phyloP scores from a whole-genome alignment of 2,888 invertebrate species.

The Rhagium mordax region DNA sequence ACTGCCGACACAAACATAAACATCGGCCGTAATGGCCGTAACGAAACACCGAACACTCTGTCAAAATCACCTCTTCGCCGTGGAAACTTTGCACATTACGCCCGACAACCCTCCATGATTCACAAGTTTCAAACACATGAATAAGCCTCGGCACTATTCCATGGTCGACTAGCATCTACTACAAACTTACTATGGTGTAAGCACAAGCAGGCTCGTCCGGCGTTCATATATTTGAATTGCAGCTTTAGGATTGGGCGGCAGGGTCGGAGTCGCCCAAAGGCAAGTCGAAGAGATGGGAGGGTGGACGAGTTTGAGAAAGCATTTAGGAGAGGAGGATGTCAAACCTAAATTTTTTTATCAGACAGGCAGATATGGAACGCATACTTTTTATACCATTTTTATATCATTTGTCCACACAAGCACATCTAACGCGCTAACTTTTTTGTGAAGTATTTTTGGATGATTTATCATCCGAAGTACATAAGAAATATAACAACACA shows the following conservation, averaged over 20 bases:
- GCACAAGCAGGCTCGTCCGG: constrained; percentile 31
- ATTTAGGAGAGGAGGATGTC: too few relatives aligned
- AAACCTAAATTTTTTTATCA: too few relatives aligned
- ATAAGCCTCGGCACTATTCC: constrained; percentile 5
- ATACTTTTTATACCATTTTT: too few relatives aligned
- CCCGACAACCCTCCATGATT: background rate
- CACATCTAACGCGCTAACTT: too few relatives aligned
- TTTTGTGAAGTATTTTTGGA: too few relatives aligned
- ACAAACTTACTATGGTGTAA: constrained; percentile 20
- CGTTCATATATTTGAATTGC: constrained; percentile 53
- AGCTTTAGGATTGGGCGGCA: constrained; percentile 40
- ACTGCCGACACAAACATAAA: constrained; percentile 1
- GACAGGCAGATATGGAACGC: too few relatives aligned
- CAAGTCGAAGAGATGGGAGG: background rate
- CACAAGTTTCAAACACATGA: background rate
- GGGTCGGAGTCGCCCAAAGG: constrained; percentile 27
- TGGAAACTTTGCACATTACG: background rate
- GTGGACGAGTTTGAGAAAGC: background rate
- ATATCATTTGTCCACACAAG: background rate
- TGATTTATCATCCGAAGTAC: too few relatives aligned
- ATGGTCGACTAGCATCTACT: constrained; percentile 16
- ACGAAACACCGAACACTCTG: background rate
- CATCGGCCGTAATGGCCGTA: background rate
- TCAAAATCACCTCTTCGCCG: background rate
- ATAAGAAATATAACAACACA: too few relatives aligned